Evolutionary conservation across 2,113 vertebrate genomes (phyloP).

Genomic region (Empidonax alnorum): DNA sequence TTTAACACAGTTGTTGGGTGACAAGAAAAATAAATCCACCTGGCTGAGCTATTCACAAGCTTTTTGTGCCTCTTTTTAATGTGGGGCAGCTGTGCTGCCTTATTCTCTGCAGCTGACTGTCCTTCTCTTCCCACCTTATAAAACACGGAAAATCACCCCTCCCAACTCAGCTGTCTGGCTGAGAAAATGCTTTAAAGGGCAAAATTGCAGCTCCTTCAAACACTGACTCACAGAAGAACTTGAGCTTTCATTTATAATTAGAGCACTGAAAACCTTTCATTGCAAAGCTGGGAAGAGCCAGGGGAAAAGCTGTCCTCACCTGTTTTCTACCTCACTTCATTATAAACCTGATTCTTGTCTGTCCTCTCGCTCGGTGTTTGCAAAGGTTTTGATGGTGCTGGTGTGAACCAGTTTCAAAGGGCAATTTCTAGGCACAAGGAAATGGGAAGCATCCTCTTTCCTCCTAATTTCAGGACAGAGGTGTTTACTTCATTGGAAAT

Average conservation of each 20-base stretch:
- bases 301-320: constrained; percentile 8
- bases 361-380: neutral
- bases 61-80: neutral
- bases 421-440: neutral
- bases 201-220: constrained; percentile 44
- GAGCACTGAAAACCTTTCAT: constrained; percentile 28
- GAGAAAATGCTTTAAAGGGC: constrained; percentile 25
- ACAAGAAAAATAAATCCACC: neutral
- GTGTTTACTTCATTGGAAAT: neutral
- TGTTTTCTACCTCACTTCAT: constrained; percentile 25
- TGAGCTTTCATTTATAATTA: constrained; percentile 63
- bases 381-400: neutral
- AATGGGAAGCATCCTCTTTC: neutral
- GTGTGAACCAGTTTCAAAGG: neutral
- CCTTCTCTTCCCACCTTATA: neutral
- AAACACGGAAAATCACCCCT: neutral
- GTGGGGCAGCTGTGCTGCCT: neutral
- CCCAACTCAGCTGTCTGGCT: neutral
- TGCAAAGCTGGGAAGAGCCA: constrained; percentile 8
- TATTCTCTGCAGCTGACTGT: constrained; percentile 22
- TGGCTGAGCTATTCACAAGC: neutral
- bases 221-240: constrained; percentile 17
- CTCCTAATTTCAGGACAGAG: neutral
- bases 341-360: neutral
- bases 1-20: neutral